Percentiles rank a stretch among this genome's conserved stretches.
Evolutionary conservation across 2,797 vertebrate genomes (phyloP).

Genomic region (Enoplosus armatus): DNA sequence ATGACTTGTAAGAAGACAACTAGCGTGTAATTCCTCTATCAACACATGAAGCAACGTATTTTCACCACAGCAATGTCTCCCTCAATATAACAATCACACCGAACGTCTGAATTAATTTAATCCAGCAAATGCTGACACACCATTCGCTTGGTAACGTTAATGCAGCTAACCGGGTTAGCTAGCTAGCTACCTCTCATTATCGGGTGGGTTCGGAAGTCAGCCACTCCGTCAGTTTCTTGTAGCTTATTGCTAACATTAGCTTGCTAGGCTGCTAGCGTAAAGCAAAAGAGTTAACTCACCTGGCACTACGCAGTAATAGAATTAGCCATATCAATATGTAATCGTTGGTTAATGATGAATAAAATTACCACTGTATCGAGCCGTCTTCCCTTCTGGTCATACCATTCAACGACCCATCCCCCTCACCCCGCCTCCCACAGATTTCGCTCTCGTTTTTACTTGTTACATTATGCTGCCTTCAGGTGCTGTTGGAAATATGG

Average conservation of each 20-base stretch:
- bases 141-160: background rate
- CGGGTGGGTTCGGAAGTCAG: slow-evolving; percentile 53
- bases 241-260: slow-evolving; percentile 45
- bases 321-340: background rate
- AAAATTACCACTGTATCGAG: slow-evolving; percentile 53
- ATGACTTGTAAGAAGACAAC: background rate
- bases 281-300: background rate
- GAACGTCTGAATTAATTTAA: background rate
- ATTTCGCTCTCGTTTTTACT: slow-evolving; percentile 18
- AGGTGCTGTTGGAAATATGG: slow-evolving; percentile 11
- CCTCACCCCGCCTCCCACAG: slow-evolving; percentile 58
- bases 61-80: background rate
- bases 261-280: background rate
- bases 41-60: background rate
- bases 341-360: background rate
- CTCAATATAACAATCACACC: background rate
- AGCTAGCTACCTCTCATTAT: slow-evolving; percentile 22
- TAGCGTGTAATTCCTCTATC: background rate
- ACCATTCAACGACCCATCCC: slow-evolving; percentile 65
- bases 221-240: slow-evolving; percentile 27
- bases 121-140: background rate
- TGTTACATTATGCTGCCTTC: slow-evolving; percentile 51
- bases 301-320: background rate
- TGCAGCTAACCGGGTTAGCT: slow-evolving; percentile 34
- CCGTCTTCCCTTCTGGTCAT: slow-evolving; percentile 42